Evolutionary conservation across 2,888 invertebrate genomes (phyloP).

Genomic region (Melanargia galathea): DNA sequence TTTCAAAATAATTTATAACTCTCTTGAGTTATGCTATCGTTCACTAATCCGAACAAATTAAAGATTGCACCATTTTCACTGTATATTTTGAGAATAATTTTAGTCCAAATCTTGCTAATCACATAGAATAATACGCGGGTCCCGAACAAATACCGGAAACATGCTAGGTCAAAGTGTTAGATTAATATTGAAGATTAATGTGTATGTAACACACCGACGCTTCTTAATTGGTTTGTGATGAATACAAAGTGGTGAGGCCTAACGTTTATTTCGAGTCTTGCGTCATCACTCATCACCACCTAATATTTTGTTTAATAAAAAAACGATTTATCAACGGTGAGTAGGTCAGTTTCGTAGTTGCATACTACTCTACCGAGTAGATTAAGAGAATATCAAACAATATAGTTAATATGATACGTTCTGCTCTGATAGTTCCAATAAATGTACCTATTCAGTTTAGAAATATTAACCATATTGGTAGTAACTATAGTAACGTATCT

Average conservation of each 20-base stretch:
- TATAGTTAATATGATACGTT: slow-evolving; percentile 2
- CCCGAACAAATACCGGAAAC: background rate
- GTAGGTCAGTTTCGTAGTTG: slow-evolving; percentile 35
- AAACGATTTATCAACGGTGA: slow-evolving; percentile 33
- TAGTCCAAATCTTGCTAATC: too few relatives aligned
- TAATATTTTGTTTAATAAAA: slow-evolving; percentile 33
- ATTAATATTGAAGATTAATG: slow-evolving; percentile 5
- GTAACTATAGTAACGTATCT: background rate
- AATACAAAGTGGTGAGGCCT: slow-evolving; percentile 1
- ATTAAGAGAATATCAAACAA: slow-evolving; percentile 4
- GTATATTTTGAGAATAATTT: too few relatives aligned
- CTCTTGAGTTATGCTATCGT: too few relatives aligned
- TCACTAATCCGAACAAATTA: too few relatives aligned
- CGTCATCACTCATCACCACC: slow-evolving; percentile 27
- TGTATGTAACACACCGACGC: slow-evolving; percentile 1
- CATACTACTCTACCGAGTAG: slow-evolving; percentile 15
- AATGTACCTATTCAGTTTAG: slow-evolving; percentile 9
- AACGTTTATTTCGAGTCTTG: slow-evolving; percentile 18
- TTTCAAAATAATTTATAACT: too few relatives aligned
- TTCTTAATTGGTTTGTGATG: slow-evolving; percentile 19
- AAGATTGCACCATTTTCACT: too few relatives aligned
- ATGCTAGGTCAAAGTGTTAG: background rate
- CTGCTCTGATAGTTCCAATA: background rate
- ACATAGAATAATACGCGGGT: background rate
- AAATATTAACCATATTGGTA: background rate